phyloP scores from a whole-genome alignment of 2,888 invertebrate genomes.

The Erebia palarica region DNA sequence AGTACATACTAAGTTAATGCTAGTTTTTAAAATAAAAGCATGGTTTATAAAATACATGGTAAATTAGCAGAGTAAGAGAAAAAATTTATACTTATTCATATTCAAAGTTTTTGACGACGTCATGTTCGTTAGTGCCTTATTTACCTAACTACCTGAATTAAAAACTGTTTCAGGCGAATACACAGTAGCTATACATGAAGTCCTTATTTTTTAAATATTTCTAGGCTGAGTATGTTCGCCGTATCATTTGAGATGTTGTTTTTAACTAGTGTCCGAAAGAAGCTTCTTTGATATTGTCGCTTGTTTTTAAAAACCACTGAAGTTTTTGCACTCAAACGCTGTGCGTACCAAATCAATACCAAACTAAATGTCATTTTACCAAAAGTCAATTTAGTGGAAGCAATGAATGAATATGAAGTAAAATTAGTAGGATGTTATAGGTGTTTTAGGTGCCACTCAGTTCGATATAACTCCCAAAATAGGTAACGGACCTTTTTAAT shows the following conservation, averaged over 20 bases:
- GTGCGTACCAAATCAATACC: too few relatives aligned
- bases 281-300: too few relatives aligned
- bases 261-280: too few relatives aligned
- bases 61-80: not conserved
- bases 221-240: too few relatives aligned
- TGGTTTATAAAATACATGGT: not conserved
- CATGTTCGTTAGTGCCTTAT: slow-evolving; percentile 2
- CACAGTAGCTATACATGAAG: not conserved
- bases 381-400: too few relatives aligned
- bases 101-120: not conserved
- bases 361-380: too few relatives aligned
- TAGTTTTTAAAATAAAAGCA: not conserved
- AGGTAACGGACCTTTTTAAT: slow-evolving; percentile 53
- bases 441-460: slow-evolving; percentile 14
- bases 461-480: slow-evolving; percentile 40
- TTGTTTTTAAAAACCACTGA: too few relatives aligned
- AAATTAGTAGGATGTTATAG: not conserved
- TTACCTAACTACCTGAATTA: not conserved
- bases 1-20: not conserved
- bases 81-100: not conserved
- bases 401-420: too few relatives aligned
- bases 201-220: not conserved
- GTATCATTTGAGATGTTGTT: too few relatives aligned
- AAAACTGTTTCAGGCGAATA: not conserved
- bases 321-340: too few relatives aligned